These are phyloP conservation scores for Laticauda laticaudata DNA, from an alignment of 2,113 vertebrate species.

Conservation along the genomic window DNA sequence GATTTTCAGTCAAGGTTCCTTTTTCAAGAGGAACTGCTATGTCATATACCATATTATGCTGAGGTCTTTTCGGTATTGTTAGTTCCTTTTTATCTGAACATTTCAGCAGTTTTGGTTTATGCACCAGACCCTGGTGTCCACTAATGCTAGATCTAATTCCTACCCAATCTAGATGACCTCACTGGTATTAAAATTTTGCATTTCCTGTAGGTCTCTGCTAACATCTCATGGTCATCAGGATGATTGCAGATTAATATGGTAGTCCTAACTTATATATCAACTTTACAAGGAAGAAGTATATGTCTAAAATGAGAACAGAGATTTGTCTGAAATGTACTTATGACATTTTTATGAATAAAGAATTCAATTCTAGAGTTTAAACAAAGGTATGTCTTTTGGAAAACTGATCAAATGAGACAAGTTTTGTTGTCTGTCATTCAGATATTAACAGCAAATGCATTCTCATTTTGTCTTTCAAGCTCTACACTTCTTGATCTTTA, in stretches of 20 bases:
- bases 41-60: not conserved
- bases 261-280: not conserved
- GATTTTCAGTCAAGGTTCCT: not conserved
- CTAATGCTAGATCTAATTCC: not conserved
- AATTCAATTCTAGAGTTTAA: not conserved
- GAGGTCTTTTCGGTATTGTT: not conserved
- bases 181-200: not conserved
- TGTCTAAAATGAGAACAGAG: not conserved
- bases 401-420: not conserved
- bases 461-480: not conserved
- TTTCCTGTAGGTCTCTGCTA: not conserved
- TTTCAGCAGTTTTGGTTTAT: not conserved
- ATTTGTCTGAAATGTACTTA: not conserved
- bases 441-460: too few relatives aligned
- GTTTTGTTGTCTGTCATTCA: not conserved
- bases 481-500: not conserved
- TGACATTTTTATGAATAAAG: not conserved
- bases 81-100: not conserved
- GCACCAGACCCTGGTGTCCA: not conserved
- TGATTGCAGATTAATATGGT: not conserved
- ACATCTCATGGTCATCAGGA: not conserved
- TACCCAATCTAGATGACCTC: not conserved
- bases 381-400: not conserved
- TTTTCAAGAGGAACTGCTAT: not conserved
- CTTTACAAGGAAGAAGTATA: not conserved